Conservation (phyloP, 2,888 invertebrate species). For the Dermolepida albohirtum region DNA sequence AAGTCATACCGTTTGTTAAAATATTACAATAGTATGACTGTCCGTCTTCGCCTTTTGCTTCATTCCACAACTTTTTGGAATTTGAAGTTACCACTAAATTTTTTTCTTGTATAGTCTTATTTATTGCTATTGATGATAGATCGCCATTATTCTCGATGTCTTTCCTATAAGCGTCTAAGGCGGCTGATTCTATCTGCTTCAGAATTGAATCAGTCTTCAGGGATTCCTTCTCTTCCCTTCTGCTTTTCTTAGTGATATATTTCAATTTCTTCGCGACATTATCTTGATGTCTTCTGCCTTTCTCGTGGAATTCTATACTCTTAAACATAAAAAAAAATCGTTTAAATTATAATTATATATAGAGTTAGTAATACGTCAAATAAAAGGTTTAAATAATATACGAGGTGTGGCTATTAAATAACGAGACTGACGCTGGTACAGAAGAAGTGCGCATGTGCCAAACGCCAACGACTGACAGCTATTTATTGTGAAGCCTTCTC, state of each 20-base stretch:
- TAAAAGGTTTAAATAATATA: too few relatives aligned
- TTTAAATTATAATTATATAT: too few relatives aligned
- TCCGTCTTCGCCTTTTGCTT: constrained; percentile 81
- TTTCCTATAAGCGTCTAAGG: constrained; percentile 87
- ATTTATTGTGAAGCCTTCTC: too few relatives aligned
- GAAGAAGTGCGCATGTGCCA: too few relatives aligned
- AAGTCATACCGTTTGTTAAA: constrained; percentile 77
- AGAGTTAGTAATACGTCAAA: too few relatives aligned
- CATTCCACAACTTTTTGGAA: constrained; percentile 77
- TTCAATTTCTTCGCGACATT: constrained; percentile 89
- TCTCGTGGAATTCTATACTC: constrained; percentile 96
- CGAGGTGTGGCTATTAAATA: too few relatives aligned
- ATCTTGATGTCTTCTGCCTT: constrained; percentile 91
- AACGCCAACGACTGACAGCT: too few relatives aligned
- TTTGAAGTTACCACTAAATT: constrained; percentile 56
- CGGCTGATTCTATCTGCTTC: constrained; percentile 90
- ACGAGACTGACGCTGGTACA: too few relatives aligned
- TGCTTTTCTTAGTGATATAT: constrained; percentile 85
- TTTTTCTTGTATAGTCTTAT: constrained; percentile 57
- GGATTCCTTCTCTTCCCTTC: constrained; percentile 81
- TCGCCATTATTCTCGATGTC: constrained; percentile 82
- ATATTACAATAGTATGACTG: constrained; percentile 89
- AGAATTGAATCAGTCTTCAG: constrained; percentile 83
- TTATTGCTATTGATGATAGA: constrained; percentile 69
- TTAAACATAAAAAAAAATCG: constrained; percentile 61